Evolutionary conservation across 2,797 vertebrate genomes (phyloP).

Genomic region (Chaetodon trifasciatus): DNA sequence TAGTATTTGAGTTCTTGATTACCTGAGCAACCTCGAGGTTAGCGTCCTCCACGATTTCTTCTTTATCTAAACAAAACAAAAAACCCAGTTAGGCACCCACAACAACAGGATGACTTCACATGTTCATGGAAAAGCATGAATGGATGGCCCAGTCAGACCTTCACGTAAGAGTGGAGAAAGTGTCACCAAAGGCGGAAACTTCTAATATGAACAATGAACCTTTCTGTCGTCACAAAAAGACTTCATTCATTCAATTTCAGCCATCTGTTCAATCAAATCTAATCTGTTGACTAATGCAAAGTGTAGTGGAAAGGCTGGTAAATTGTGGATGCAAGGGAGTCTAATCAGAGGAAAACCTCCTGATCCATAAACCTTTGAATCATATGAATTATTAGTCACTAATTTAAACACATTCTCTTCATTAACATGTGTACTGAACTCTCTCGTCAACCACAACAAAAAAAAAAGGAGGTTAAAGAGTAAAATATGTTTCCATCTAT

Average conservation of each 20-base stretch:
- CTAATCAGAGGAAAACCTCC: neutral
- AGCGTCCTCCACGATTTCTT: conserved; percentile 64
- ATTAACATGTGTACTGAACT: neutral
- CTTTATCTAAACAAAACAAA: conserved; percentile 59
- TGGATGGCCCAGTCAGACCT: neutral
- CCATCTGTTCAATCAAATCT: neutral
- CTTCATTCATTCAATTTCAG: neutral
- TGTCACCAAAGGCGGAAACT: neutral
- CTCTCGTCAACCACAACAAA: neutral
- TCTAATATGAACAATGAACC: neutral
- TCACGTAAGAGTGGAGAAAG: neutral
- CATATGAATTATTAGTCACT: neutral
- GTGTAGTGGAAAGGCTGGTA: neutral
- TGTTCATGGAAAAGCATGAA: neutral
- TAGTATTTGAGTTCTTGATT: conserved; percentile 15
- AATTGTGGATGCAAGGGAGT: neutral
- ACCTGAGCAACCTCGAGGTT: conserved; percentile 80
- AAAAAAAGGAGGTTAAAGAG: neutral
- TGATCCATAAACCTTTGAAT: neutral
- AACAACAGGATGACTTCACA: neutral
- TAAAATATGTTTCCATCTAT: neutral
- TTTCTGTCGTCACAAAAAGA: neutral
- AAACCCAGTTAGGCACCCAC: neutral
- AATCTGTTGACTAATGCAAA: neutral
- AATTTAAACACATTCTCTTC: neutral